Percentiles rank a stretch among this genome's conserved stretches.
Evolutionary conservation across 2,888 invertebrate genomes (phyloP).

Genomic region (Heliconius erato): DNA sequence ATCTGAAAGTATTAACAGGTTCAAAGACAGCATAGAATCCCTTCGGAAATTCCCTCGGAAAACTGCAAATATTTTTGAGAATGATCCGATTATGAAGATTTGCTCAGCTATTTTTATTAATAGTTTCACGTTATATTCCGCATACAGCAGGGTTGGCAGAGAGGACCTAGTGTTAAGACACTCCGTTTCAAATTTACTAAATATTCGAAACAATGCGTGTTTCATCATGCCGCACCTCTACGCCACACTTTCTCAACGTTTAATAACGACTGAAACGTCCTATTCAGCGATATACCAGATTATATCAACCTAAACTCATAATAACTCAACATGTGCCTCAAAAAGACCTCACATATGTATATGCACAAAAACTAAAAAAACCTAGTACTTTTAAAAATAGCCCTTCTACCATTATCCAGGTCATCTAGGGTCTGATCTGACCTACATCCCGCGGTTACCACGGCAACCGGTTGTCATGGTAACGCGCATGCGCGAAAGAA

Average conservation of each 20-base stretch:
- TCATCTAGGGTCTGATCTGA: conserved; percentile 44
- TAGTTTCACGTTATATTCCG: too few relatives aligned
- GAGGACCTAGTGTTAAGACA: background rate
- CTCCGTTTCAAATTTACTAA: too few relatives aligned
- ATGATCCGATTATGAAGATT: too few relatives aligned
- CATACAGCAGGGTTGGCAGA: too few relatives aligned
- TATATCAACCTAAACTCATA: background rate
- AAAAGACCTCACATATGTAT: background rate
- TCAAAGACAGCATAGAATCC: background rate
- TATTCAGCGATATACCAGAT: too few relatives aligned
- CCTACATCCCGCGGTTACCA: conserved; percentile 57
- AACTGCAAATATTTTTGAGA: background rate
- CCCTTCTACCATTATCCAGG: conserved; percentile 32
- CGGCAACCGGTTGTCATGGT: conserved; percentile 69
- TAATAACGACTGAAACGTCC: too few relatives aligned
- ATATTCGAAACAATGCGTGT: too few relatives aligned
- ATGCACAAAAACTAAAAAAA: background rate
- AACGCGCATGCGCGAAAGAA: conserved; percentile 66
- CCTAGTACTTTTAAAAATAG: conserved; percentile 29
- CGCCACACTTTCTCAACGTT: too few relatives aligned
- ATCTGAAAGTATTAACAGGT: background rate
- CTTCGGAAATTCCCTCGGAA: background rate
- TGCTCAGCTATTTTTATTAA: too few relatives aligned
- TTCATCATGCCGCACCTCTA: too few relatives aligned
- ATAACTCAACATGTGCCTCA: background rate